phyloP scores from a whole-genome alignment of 2,113 vertebrate species.

The Naja naja region DNA sequence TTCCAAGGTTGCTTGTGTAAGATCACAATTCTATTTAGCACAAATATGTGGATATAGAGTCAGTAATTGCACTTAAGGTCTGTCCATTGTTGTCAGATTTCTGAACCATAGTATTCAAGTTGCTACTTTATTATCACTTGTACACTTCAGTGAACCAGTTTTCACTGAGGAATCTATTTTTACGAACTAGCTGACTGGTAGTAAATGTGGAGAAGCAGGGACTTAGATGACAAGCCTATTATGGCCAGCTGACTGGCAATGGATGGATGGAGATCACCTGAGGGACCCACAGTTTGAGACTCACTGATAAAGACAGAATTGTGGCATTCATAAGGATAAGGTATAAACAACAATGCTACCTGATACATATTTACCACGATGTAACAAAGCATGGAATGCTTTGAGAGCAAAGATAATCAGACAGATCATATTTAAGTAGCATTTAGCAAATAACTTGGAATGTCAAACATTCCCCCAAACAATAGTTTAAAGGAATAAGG shows the following conservation, averaged over 20 bases:
- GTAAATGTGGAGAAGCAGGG: neutral
- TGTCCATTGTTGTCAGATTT: neutral
- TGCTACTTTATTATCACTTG: neutral
- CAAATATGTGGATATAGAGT: neutral
- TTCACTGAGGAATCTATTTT: neutral
- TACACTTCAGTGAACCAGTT: neutral
- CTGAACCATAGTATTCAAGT: neutral
- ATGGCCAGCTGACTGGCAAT: neutral
- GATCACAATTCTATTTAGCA: neutral
- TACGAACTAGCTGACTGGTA: neutral
- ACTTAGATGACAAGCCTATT: neutral
- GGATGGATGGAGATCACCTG: neutral
- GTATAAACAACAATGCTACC: slow-evolving; percentile 52
- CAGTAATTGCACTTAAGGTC: neutral
- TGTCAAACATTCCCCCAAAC: accelerated
- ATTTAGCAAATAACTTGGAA: accelerated
- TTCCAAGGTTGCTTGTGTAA: neutral
- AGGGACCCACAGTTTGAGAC: neutral
- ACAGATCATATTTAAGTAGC: accelerated
- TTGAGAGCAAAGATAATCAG: accelerated
- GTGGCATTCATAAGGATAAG: slow-evolving; percentile 44
- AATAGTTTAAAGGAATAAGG: neutral
- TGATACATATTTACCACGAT: slow-evolving; percentile 26
- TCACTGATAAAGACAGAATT: slow-evolving; percentile 42
- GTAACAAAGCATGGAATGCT: neutral